Conservation (phyloP, 2,113 vertebrate genomes). For the Phycodurus eques region DNA sequence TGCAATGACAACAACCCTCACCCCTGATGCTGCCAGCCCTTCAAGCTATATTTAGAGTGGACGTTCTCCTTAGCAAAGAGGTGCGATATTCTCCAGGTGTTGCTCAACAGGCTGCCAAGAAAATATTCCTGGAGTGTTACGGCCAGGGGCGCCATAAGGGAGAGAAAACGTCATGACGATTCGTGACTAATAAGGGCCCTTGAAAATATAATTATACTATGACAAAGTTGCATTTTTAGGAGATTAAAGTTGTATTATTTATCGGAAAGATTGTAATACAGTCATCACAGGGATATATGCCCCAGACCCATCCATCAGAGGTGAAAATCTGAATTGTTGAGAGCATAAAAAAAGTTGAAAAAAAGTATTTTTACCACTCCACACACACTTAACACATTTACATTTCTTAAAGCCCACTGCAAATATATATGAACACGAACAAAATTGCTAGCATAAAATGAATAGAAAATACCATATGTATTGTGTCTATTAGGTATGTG, state of each 20-base stretch:
- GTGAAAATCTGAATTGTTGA: no score
- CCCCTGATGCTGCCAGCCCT: conserved; percentile 29
- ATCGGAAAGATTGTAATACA: not conserved
- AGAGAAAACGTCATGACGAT: not conserved
- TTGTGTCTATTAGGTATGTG: no score
- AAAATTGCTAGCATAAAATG: no score
- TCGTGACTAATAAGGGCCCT: not conserved
- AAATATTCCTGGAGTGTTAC: not conserved
- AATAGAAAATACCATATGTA: no score
- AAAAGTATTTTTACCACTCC: no score
- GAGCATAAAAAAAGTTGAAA: no score
- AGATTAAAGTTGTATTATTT: not conserved
- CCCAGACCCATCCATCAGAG: no score
- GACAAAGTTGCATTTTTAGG: not conserved
- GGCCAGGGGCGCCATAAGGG: no score
- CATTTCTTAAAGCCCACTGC: no score
- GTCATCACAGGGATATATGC: no score
- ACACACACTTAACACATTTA: no score
- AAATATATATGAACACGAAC: no score
- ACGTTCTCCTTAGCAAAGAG: conserved; percentile 29
- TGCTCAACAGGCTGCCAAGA: not conserved
- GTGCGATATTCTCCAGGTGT: conserved; percentile 37
- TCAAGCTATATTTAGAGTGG: conserved; percentile 59
- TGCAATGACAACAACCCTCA: conserved; percentile 47
- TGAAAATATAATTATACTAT: not conserved